These are phyloP conservation scores for Sinocyclocheilus grahami DNA, from an alignment of 2,113 vertebrate species.

Conservation along the genomic window DNA sequence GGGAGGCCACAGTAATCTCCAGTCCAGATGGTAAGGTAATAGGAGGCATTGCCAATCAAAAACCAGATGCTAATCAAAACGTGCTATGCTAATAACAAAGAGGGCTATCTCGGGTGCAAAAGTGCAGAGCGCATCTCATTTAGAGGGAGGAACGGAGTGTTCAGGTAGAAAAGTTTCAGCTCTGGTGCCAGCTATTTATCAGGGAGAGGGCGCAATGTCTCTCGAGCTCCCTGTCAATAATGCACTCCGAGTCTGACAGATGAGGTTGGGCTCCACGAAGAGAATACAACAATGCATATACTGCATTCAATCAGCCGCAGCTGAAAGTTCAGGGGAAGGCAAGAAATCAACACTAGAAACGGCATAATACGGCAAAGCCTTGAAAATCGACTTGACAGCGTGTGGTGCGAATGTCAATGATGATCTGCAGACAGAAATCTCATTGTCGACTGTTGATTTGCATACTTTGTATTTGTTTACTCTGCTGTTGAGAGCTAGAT, in stretches of 20 bases:
- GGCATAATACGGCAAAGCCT: constrained; percentile 14
- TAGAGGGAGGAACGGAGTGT: constrained; percentile 7
- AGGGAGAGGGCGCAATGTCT: constrained; percentile 38
- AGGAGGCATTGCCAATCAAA: constrained; percentile 41
- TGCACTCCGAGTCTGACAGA: constrained; percentile 30
- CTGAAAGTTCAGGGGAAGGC: background rate
- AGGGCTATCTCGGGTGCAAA: background rate
- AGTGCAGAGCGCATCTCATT: constrained; percentile 31
- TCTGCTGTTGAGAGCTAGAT: constrained; percentile 4
- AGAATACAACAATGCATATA: constrained; percentile 35
- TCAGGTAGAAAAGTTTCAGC: constrained; percentile 42
- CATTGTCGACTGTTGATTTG: constrained; percentile 22
- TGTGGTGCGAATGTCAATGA: constrained; percentile 16
- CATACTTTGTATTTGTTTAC: constrained; percentile 20
- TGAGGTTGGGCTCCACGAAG: constrained; percentile 18
- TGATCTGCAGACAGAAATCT: constrained; percentile 27
- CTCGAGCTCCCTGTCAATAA: constrained; percentile 26
- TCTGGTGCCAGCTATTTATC: constrained; percentile 46
- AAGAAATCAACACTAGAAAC: constrained; percentile 12
- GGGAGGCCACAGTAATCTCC: constrained; percentile 16
- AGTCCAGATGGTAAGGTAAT: constrained; percentile 45
- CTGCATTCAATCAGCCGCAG: background rate
- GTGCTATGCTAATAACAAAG: constrained; percentile 40
- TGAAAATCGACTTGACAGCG: constrained; percentile 5
- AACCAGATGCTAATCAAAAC: constrained; percentile 36